A percentile compares a stretch with the other conserved stretches of the same genome.
Evolutionary conservation across 2,888 invertebrate species (phyloP).

Genomic region (Hypomecis atomaria): DNA sequence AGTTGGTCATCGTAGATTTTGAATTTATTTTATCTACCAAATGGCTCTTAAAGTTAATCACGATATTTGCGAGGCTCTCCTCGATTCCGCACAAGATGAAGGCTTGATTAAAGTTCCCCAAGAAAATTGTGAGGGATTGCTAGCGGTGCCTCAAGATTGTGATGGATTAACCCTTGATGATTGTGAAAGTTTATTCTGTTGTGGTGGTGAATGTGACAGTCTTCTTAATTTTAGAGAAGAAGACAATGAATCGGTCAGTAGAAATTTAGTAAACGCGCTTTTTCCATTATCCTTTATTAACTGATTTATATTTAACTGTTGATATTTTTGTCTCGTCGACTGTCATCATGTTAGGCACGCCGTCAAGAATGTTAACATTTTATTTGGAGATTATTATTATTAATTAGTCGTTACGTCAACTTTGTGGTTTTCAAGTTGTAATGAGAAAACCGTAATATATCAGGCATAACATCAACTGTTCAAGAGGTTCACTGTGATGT

Average conservation of each 20-base stretch:
- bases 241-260: conserved; percentile 38
- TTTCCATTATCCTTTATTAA: conserved; percentile 26
- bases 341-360: neutral
- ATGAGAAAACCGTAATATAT: neutral
- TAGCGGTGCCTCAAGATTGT: conserved; percentile 36
- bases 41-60: conserved; percentile 45
- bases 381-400: neutral
- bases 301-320: no score
- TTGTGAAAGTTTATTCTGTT: conserved; percentile 23
- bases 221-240: conserved; percentile 35
- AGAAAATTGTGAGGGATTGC: conserved; percentile 33
- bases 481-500: conserved; percentile 2
- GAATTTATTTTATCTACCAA: conserved; percentile 25
- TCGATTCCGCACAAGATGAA: conserved; percentile 25
- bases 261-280: conserved; percentile 1
- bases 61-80: conserved; percentile 36
- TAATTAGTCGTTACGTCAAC: neutral
- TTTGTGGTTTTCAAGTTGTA: neutral
- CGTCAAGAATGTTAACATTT: neutral
- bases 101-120: conserved; percentile 34
- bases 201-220: conserved; percentile 31
- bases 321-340: neutral
- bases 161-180: conserved; percentile 26
- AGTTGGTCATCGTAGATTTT: conserved; percentile 54
- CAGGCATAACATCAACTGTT: neutral